Percentiles rank a stretch among this genome's conserved stretches.
Evolutionary conservation across 1,140 invertebrate genomes (phyloP).

Genomic region (Sesamia nonagrioides): DNA sequence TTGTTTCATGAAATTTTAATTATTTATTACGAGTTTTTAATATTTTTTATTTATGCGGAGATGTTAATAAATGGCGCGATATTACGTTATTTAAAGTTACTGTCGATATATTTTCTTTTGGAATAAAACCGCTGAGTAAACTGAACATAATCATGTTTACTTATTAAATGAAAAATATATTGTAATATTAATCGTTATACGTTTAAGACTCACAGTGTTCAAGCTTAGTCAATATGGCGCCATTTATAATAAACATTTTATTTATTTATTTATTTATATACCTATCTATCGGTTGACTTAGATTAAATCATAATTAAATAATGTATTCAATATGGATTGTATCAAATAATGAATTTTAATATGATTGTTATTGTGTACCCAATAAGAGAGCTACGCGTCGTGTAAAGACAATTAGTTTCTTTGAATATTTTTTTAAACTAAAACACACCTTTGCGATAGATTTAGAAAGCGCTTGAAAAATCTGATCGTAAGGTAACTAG

Average conservation of each 20-base stretch:
- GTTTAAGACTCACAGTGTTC: not conserved
- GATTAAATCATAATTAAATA: not conserved
- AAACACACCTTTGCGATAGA: constrained; percentile 33
- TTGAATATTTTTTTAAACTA: constrained; percentile 18
- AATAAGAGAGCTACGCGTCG: constrained; percentile 13
- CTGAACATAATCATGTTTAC: not conserved
- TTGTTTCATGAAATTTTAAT: not conserved
- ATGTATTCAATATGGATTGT: not conserved
- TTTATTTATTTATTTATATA: not conserved
- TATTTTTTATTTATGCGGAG: not conserved
- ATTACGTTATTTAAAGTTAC: not conserved
- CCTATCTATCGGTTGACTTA: constrained; percentile 10
- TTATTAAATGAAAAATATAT: not conserved
- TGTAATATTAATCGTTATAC: not conserved
- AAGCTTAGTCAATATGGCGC: not conserved
- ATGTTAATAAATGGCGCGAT: constrained; percentile 12
- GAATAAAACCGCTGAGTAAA: constrained; percentile 7
- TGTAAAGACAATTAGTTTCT: constrained; percentile 40
- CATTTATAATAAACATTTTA: not conserved
- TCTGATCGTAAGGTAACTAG: constrained; percentile 68
- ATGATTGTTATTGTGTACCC: constrained; percentile 22
- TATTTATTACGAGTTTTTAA: constrained; percentile 11
- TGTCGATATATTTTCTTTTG: not conserved
- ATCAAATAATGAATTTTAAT: constrained; percentile 33
- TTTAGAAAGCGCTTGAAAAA: constrained; percentile 29